Evolutionary conservation across 2,797 vertebrate genomes (phyloP).

Genomic region (Schizopygopsis pylzovi): DNA sequence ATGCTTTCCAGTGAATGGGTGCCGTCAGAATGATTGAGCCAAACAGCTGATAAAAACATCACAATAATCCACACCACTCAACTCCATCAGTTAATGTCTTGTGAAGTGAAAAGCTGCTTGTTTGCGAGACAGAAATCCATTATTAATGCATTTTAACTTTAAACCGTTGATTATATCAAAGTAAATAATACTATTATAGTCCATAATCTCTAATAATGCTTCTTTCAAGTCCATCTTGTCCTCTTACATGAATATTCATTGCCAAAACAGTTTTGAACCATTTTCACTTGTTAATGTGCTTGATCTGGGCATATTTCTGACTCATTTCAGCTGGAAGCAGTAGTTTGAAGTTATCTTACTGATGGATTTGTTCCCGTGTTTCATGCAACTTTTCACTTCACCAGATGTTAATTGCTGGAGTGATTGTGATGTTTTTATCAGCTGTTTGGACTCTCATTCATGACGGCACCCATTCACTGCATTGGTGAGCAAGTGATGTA

Average conservation of each 20-base stretch:
- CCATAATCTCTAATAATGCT: not conserved
- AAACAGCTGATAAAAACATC: no score
- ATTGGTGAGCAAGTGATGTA: not conserved
- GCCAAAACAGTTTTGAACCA: no score
- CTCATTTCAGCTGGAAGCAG: no score
- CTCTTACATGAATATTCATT: not conserved
- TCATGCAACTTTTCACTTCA: not conserved
- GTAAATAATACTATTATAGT: no score
- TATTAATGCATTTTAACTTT: not conserved
- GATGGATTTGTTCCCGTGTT: not conserved
- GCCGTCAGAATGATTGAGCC: no score
- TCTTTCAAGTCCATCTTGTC: not conserved
- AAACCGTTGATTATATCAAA: not conserved
- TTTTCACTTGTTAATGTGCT: not conserved
- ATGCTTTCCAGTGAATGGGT: not conserved
- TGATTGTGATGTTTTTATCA: not conserved
- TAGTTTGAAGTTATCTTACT: not conserved
- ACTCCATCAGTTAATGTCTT: not conserved
- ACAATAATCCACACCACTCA: not conserved
- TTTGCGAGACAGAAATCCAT: not conserved
- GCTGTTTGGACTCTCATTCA: not conserved
- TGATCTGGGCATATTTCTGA: not conserved
- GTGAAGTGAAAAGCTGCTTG: not conserved
- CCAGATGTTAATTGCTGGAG: not conserved
- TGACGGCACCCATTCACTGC: not conserved